Percentiles rank a stretch among this genome's conserved stretches.
These are phyloP conservation scores for Salmo trutta DNA, from an alignment of 2,797 vertebrate species.

Conservation along the genomic window DNA sequence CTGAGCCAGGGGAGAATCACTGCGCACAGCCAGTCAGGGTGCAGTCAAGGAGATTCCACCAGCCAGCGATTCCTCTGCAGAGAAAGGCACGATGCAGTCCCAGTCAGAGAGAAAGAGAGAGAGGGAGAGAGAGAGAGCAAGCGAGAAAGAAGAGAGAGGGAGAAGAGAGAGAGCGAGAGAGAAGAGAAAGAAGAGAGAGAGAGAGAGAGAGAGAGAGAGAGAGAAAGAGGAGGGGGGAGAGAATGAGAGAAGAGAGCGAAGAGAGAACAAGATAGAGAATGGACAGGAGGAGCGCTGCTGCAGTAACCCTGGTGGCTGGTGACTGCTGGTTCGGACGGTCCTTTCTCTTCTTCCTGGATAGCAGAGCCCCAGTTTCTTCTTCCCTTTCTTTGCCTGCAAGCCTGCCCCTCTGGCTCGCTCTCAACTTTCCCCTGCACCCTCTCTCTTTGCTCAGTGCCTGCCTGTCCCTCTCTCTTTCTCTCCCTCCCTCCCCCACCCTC, in stretches of 20 bases:
- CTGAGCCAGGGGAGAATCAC: conserved; percentile 40
- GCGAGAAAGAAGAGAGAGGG: background rate
- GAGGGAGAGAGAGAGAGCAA: conserved; percentile 27
- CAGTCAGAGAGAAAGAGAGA: conserved; percentile 45
- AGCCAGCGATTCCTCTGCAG: conserved; percentile 73
- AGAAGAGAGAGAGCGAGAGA: background rate
- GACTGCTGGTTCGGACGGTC: conserved; percentile 25
- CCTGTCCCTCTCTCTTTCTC: conserved; percentile 12
- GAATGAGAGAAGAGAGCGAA: background rate
- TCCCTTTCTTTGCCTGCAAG: conserved; percentile 39
- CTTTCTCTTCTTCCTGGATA: conserved; percentile 24
- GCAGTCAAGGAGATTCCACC: conserved; percentile 74
- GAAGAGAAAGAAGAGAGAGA: background rate
- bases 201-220: background rate
- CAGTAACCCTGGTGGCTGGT: conserved; percentile 6
- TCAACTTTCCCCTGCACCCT: conserved; percentile 34
- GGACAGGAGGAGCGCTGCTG: conserved; percentile 6
- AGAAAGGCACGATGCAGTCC: conserved; percentile 65
- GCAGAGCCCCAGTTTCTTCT: conserved; percentile 41
- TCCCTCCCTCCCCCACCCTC: conserved; percentile 20
- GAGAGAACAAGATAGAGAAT: too few relatives aligned
- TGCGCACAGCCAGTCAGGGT: conserved; percentile 70
- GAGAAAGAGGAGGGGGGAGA: background rate
- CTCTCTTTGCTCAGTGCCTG: background rate
- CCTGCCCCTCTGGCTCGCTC: conserved; percentile 58